phyloP scores from a whole-genome alignment of 1,140 invertebrate genomes.

The Drosophila kanapiae region DNA sequence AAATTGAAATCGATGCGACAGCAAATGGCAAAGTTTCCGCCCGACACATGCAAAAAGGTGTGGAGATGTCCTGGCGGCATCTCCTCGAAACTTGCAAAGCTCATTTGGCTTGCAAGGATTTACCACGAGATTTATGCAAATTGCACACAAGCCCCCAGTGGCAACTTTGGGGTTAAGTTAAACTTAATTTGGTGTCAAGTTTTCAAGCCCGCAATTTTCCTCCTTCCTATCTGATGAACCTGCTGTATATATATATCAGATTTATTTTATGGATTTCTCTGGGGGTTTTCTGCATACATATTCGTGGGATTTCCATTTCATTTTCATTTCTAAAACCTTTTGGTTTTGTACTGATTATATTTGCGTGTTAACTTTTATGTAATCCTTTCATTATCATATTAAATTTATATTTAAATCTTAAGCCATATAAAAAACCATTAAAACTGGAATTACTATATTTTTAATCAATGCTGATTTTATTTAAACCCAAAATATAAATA shows the following conservation, averaged over 20 bases:
- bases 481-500: too few species aligned
- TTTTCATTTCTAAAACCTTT: neutral
- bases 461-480: too few species aligned
- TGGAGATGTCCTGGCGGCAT: slow-evolving; percentile 33
- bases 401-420: neutral
- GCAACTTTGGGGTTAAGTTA: slow-evolving; percentile 26
- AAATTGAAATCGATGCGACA: slow-evolving; percentile 42
- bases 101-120: slow-evolving; percentile 29
- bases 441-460: too few species aligned
- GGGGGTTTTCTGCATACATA: neutral
- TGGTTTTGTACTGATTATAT: neutral
- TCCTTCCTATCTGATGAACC: neutral
- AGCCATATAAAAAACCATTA: too few species aligned
- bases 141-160: slow-evolving; percentile 40
- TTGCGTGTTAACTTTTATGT: neutral
- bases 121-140: slow-evolving; percentile 46
- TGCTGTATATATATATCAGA: neutral
- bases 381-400: neutral
- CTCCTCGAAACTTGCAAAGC: slow-evolving; percentile 35
- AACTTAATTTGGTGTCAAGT: slow-evolving; percentile 20
- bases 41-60: neutral
- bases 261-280: neutral
- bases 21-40: slow-evolving; percentile 20
- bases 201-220: slow-evolving; percentile 3
- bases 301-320: slow-evolving; percentile 2